Percentiles rank a stretch among this genome's conserved stretches.
Evolutionary conservation across 30 jellyfish, hydroid and myxozoan genomes (phyloP).

Genomic region (Hydra vulgaris): DNA sequence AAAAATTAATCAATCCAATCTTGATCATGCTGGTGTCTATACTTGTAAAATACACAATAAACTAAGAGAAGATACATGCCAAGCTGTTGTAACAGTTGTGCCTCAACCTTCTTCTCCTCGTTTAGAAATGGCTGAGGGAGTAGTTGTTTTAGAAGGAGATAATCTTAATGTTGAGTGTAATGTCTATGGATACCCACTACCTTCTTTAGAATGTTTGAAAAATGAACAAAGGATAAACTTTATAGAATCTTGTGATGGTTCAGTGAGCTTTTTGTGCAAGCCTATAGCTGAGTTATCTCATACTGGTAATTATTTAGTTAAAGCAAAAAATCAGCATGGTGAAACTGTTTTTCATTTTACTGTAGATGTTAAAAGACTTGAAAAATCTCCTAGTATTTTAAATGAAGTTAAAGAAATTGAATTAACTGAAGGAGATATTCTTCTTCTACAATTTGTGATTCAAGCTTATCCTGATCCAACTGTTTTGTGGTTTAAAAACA

Average conservation of each 20-base stretch:
- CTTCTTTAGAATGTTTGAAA: constrained; percentile 59
- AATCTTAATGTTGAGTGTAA: constrained; percentile 36
- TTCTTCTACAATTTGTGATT: constrained; percentile 35
- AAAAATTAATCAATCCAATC: constrained; percentile 16
- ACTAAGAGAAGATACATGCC: constrained; percentile 66
- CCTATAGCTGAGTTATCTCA: constrained; percentile 13
- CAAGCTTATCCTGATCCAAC: constrained; percentile 78
- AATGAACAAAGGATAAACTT: constrained; percentile 43
- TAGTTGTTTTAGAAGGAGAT: constrained; percentile 42
- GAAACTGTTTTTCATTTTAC: not conserved
- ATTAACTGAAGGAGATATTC: constrained; percentile 30
- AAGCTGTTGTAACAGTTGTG: constrained; percentile 47
- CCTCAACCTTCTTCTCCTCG: constrained; percentile 45
- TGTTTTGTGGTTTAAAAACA: constrained; percentile 57
- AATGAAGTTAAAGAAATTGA: constrained; percentile 10
- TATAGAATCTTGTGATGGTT: constrained; percentile 34
- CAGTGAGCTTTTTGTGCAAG: not conserved
- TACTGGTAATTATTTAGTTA: constrained; percentile 23
- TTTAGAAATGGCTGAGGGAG: constrained; percentile 16
- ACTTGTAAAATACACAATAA: constrained; percentile 47
- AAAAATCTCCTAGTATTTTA: constrained; percentile 12
- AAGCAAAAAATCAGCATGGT: constrained; percentile 33
- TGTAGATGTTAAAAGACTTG: not conserved
- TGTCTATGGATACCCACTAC: constrained; percentile 66
- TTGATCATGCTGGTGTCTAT: constrained; percentile 55